Evolutionary conservation across 2,888 invertebrate genomes (phyloP).

Genomic region (Drosophila kuntzei): DNA sequence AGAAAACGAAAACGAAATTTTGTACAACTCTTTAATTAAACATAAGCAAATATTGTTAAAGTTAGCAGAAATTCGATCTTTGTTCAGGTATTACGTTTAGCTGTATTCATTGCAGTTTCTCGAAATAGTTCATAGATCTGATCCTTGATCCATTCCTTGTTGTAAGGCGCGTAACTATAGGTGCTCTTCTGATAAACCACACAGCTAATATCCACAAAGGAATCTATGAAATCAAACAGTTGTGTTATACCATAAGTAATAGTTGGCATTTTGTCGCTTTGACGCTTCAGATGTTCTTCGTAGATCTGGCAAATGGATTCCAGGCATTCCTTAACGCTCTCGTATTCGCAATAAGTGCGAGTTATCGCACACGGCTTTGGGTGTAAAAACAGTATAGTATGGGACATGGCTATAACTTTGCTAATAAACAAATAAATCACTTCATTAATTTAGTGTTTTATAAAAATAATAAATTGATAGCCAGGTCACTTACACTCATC

Average conservation of each 20-base stretch:
- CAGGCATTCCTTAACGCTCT: slow-evolving; percentile 98
- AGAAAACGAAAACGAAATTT: too few species aligned
- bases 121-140: slow-evolving; percentile 97
- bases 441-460: not conserved
- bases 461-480: not conserved
- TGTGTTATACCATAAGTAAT: slow-evolving; percentile 99
- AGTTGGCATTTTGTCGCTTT: slow-evolving; percentile 96
- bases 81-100: not conserved
- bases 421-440: not conserved
- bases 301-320: slow-evolving; percentile 99
- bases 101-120: slow-evolving; percentile 87
- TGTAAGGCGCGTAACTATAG: slow-evolving; percentile 98
- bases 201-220: slow-evolving; percentile 96
- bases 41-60: not conserved
- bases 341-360: slow-evolving; percentile 98
- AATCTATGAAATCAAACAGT: slow-evolving; percentile 98
- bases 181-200: slow-evolving; percentile 97
- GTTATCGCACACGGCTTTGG: slow-evolving; percentile 96
- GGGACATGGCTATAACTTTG: slow-evolving; percentile 87
- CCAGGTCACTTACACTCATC: not conserved
- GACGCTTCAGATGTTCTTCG: slow-evolving; percentile 97
- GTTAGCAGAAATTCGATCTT: not conserved
- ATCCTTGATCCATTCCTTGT: slow-evolving; percentile 99
- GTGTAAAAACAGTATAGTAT: slow-evolving; percentile 97
- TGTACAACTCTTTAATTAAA: not conserved